A percentile compares a stretch with the other conserved stretches of the same genome.
These are phyloP conservation scores for Anastatus disparis DNA, from an alignment of 1,140 invertebrate species.

Conservation along the genomic window DNA sequence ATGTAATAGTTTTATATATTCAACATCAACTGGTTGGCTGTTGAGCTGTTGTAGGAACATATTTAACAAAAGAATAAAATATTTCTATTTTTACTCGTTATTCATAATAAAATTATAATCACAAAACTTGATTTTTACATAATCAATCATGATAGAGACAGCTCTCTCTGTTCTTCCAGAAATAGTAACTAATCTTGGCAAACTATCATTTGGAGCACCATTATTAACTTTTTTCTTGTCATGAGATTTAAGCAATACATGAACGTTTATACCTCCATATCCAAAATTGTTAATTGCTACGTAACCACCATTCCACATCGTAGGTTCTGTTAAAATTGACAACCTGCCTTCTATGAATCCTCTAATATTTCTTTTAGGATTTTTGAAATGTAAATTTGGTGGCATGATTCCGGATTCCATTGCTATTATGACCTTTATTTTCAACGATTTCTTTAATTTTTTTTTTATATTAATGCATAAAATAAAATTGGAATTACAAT, in stretches of 20 bases:
- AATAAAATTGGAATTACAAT: no score
- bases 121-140: slow-evolving; percentile 51
- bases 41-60: slow-evolving; percentile 39
- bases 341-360: slow-evolving; percentile 71
- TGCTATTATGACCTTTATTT: slow-evolving; percentile 68
- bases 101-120: no score
- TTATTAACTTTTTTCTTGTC: slow-evolving; percentile 63
- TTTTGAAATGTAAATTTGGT: slow-evolving; percentile 77
- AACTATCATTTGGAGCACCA: slow-evolving; percentile 57
- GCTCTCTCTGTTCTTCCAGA: slow-evolving; percentile 78
- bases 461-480: no score
- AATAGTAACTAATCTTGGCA: slow-evolving; percentile 70
- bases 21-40: slow-evolving; percentile 67
- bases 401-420: slow-evolving; percentile 76
- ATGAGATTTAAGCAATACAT: slow-evolving; percentile 71
- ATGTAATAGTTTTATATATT: slow-evolving; percentile 67
- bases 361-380: slow-evolving; percentile 73
- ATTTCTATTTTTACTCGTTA: no score
- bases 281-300: slow-evolving; percentile 70
- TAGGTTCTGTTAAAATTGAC: slow-evolving; percentile 72
- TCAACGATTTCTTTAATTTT: slow-evolving; percentile 51
- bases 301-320: slow-evolving; percentile 69
- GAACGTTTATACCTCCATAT: slow-evolving; percentile 72
- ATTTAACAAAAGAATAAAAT: no score
- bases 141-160: slow-evolving; percentile 74